Conservation (phyloP, 2,797 vertebrate genomes). For the Buphagus erythrorhynchus region DNA sequence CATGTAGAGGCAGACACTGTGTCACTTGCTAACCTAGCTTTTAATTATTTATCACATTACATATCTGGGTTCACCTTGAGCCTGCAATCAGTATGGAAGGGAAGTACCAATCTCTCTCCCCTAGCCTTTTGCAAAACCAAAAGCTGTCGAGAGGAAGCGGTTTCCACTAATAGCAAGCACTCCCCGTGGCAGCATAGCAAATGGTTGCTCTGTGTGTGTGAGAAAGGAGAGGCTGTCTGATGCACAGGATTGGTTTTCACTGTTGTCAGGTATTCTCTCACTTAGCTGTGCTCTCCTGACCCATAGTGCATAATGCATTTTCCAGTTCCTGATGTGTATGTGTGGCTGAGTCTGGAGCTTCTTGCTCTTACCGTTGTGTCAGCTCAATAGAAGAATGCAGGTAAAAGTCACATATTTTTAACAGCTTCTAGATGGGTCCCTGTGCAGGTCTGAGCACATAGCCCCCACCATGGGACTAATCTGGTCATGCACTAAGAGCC, state of each 20-base stretch:
- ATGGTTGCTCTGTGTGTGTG: background rate
- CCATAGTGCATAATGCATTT: background rate
- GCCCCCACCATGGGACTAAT: background rate
- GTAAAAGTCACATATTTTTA: background rate
- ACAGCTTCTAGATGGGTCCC: background rate
- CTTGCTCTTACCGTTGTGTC: background rate
- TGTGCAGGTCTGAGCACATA: background rate
- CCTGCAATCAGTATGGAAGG: background rate
- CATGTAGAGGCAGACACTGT: background rate
- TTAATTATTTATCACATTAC: conserved; percentile 7
- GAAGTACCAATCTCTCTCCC: background rate
- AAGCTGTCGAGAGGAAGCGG: background rate
- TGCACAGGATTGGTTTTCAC: background rate
- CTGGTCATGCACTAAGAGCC: background rate
- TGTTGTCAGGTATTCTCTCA: background rate
- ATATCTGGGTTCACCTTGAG: background rate
- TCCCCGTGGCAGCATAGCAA: background rate
- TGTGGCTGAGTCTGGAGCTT: background rate
- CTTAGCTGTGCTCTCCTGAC: background rate
- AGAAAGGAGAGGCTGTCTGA: background rate
- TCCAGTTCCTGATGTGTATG: background rate
- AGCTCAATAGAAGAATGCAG: background rate
- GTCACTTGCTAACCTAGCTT: background rate
- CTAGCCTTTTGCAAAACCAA: background rate
- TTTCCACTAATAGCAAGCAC: background rate